Base-by-base conservation (phyloP, 2,888 invertebrate species). In the Sipha maydis region DNA sequence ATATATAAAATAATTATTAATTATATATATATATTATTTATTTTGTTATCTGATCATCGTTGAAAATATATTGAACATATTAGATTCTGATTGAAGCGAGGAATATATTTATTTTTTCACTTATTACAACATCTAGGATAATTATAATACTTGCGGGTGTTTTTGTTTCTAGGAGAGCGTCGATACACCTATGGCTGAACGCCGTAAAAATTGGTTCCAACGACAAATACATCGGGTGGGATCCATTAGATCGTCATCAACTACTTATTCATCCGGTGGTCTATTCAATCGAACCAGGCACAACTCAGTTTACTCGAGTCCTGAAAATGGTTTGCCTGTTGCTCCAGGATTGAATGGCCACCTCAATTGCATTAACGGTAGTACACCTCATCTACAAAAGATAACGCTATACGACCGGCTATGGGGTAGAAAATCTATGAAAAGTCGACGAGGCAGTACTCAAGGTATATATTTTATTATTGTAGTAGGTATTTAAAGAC, bases 171-270 rank as follows among this genome's bases (percentile, higher is more conserved):
- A 97, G 97, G 97, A 97, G 92, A 97, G 97, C 91, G 97, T 97
- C 0, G 97, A 97, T 91, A 97, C 97, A 0, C 97, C 97, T 17
- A 93, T 97, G 91, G 96, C 96, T 31, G 96, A 97, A 91, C 93
- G 96, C 85, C 93, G 97, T 69, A 97, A 97, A 92, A 97, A 96
- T 92, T 97, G 97, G 97, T 95, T 97, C 91, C 96, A 96, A 90
- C 94, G 97, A 79, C 96, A 96, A 91, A 95, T 97, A 90, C 96
- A 96, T 21, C 93, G 96, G 90, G 96, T 97, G 95, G 97, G 97
- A 2, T 97, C 97, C 0, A 95, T 96, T 67, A 93, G 97, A 48
- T 97, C 97, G 69, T 96, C 96, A 1, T 96, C 96, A 0, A 97
- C 97, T 0, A 96, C 96, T 0, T 97, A 97, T 91, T 96, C 96